Evolutionary conservation across 2,797 vertebrate genomes (phyloP), one percentile per base, ranked within the genome.

Genomic region (Hipposideros larvatus): DNA sequence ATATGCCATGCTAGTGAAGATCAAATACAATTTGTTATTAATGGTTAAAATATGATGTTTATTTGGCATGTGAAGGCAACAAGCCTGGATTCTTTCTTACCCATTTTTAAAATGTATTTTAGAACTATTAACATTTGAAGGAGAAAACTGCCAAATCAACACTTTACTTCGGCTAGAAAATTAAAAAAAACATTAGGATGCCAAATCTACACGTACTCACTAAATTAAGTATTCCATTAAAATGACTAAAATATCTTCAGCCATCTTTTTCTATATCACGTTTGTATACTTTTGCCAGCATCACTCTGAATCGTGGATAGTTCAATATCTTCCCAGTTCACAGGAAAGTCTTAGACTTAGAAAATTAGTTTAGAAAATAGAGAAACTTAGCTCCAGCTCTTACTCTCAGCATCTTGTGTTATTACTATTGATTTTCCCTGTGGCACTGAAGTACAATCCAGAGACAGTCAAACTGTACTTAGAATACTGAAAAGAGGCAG

Each of bases 341-440:
- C 14, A 87, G 43, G 37, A 80, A 82, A 96, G 59, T 66, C 91
- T 96, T 53, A 94, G 73, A 95, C 46, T 93, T 93, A 53, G 87
- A 93, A 95, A 87, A 95, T 75, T 93, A 93, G 84, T 93, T 97
- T 95, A 90, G 91, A 96, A 95, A 97, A 86, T 41, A 83, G 87
- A 92, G 90, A 94, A 95, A 90, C 31, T 46, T 78, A 82, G 91
- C 68, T 51, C 91, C 90, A 82, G 91, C 68, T 53, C 91, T 87
- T 31, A 53, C 74, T 89, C 85, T 88, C 34, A 78, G 71, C 95
- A 89, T 90, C 68, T 90, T 82, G 26, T 96, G 87, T 97, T 97
- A 94, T 95, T 97, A 94, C 90, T 96, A 97, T 97, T 0, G 90
- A 97, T 97, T 97, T 97, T 97, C 63, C 46, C 65, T 15, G 85